Evolutionary conservation across 2,113 vertebrate genomes (phyloP), one percentile per base, ranked within the genome.

Genomic region (Tragelaphus buxtoni): DNA sequence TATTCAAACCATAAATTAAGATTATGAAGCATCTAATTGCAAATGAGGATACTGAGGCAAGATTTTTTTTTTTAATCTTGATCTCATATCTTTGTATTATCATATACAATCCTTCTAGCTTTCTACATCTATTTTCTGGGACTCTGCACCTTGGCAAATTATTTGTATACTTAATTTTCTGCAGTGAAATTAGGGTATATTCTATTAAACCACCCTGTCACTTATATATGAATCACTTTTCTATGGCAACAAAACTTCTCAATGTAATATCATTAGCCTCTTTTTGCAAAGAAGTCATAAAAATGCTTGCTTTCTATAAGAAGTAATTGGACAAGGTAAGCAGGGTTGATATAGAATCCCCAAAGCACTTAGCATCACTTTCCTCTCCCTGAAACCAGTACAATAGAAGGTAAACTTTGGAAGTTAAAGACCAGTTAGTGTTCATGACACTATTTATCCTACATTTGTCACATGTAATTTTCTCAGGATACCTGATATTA

Each of bases 401-500:
- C 2, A 32, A 7, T 32, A 69, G 45, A 35, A 89, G 49, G 58
- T 35, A 56, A 91, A 96, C 69, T 72, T 58, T 11, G 69, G 85
- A 47, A 83, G 56, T 79, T 47, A 47, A 72, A 92, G 35, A 51
- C 24, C 1, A 35, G 16, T 96, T 77, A 51, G 9, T 69, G 2
- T 63, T 83, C 11, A 9, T 92, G 95, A 88, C 92, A 45, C 83
- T 55, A 82, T n/a, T 0, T 32, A 0, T 7, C 63, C 79, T n/a
- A 16, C 14, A 92, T 93, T 2, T 65, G 95, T 58, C 96, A 95
- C 72, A 28, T 61, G 42, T 24, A 74, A 88, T 97, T 98, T 56
- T 3, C 92, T 91, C 55, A 58, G 32, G 86, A 45, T 22, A 9
- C 76, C 7, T 0, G 28, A 76, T 42, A 60, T 35, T 51, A 39